Percentiles rank a stretch among this genome's conserved stretches.
Conservation (phyloP, 2,797 vertebrate genomes). For the Falco peregrinus region DNA sequence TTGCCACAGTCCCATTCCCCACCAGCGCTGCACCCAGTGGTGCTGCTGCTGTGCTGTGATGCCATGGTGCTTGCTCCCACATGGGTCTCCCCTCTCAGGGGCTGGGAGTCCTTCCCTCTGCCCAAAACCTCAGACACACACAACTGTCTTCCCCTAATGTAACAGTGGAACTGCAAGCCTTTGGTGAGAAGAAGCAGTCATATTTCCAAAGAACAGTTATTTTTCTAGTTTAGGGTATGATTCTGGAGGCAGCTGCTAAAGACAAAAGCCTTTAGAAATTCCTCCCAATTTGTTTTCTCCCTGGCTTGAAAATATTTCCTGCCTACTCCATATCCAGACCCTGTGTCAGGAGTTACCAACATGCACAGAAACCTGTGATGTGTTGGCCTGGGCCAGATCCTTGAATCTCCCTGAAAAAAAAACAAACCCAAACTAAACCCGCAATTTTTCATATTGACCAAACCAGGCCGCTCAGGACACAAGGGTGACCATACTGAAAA, state of each 20-base stretch:
- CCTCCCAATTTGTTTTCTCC: background rate
- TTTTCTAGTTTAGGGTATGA: background rate
- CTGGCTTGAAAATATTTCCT: background rate
- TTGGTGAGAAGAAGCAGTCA: background rate
- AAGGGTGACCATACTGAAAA: background rate
- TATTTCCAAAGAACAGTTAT: background rate
- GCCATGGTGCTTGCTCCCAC: background rate
- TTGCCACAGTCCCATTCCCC: background rate
- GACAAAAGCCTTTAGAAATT: background rate
- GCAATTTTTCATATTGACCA: background rate
- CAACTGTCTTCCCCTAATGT: background rate
- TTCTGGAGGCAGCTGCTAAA: background rate
- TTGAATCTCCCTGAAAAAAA: background rate
- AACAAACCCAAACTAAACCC: background rate
- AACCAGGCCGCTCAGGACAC: background rate
- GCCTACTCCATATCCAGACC: accelerated
- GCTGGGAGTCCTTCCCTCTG: background rate
- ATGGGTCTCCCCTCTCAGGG: accelerated
- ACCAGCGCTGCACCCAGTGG: accelerated
- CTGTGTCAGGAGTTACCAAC: background rate
- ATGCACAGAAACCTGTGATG: background rate
- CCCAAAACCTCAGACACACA: accelerated
- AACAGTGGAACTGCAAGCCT: background rate
- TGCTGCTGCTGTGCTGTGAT: background rate
- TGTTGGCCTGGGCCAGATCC: background rate